A percentile compares a stretch with the other conserved stretches of the same genome.
Evolutionary conservation across 2,797 vertebrate genomes (phyloP).

Genomic region (Gorsachius magnificus): DNA sequence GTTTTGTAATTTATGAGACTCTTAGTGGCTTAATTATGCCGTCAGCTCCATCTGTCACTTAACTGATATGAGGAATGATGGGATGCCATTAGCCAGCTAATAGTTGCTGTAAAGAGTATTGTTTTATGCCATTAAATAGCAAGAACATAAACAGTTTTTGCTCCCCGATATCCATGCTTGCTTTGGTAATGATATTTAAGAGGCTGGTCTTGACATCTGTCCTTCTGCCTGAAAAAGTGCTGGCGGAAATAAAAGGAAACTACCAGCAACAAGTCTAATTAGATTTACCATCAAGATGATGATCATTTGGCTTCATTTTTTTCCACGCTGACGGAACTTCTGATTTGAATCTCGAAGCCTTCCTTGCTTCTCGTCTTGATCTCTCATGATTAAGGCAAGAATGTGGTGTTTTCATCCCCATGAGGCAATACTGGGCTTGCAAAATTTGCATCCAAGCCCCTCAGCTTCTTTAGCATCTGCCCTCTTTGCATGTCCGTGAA

Average conservation of each 20-base stretch:
- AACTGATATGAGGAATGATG: constrained; percentile 72
- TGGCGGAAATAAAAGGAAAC: background rate
- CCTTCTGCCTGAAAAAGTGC: constrained; percentile 10
- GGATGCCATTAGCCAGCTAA: constrained; percentile 65
- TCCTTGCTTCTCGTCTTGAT: background rate
- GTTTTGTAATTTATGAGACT: constrained; percentile 68
- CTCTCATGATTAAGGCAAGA: background rate
- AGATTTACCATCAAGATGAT: background rate
- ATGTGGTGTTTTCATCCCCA: background rate
- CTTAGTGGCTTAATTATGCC: constrained; percentile 72
- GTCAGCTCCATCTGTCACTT: constrained; percentile 64
- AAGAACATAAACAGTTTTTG: constrained; percentile 54
- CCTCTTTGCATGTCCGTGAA: rapidly evolving
- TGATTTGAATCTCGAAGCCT: background rate
- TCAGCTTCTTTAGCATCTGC: background rate
- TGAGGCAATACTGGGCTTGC: background rate
- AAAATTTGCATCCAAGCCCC: background rate
- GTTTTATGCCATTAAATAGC: constrained; percentile 64
- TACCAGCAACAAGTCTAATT: background rate
- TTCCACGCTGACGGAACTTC: background rate
- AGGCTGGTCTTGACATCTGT: constrained; percentile 23
- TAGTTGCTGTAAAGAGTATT: constrained; percentile 69
- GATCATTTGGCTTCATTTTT: background rate
- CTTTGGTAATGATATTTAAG: constrained; percentile 15
- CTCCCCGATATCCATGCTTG: background rate